Evolutionary conservation across 2,113 vertebrate genomes (phyloP), one percentile per base, ranked within the genome.

Genomic region (Bufo bufo): DNA sequence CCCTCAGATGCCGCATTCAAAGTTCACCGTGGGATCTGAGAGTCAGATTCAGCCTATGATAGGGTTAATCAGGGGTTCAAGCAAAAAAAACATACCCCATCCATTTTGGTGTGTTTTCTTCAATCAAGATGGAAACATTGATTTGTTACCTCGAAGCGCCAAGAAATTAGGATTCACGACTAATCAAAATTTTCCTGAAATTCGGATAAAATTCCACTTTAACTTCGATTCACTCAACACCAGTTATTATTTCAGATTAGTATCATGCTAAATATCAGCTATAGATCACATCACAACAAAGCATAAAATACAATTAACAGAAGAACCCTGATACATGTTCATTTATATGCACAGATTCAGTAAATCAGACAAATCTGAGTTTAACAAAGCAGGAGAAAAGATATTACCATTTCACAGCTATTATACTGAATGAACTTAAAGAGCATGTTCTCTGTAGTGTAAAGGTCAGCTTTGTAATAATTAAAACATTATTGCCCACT

Each of bases 371-470:
- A 20, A 23, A 82, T n/a, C 49, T 66, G 43, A 82, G 80, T 82
- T 82, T 82, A 82, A 82, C 81, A 65, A 66, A 20, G 19, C 20
- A 82, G 47, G 63, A 82, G 19, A 82, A 6, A 82, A 81, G 6
- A 82, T 82, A 47, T 81, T 20, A 50, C 17, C 58, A 82, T 82
- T 66, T 66, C 47, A 23, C 16, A 66, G 61, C 43, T 66, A 82
- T 82, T 66, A 66, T 52, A 20, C 45, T 12, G 14, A 49, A 50
- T 82, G 23, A 65, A 20, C 66, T 45, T 59, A 8, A 47, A 59
- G 4, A 43, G 10, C 33, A 50, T 12, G 19, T 82, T 50, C 81
- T 82, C 19, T 66, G 77, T 82, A n/a, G 12, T 43, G 10, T 11
- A 61, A 63, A 82, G 43, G 58, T 82, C 61, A 47, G 45, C 20